Evolutionary conservation across 2,888 invertebrate genomes (phyloP).

Genomic region (Zygothrica quintamaculata): DNA sequence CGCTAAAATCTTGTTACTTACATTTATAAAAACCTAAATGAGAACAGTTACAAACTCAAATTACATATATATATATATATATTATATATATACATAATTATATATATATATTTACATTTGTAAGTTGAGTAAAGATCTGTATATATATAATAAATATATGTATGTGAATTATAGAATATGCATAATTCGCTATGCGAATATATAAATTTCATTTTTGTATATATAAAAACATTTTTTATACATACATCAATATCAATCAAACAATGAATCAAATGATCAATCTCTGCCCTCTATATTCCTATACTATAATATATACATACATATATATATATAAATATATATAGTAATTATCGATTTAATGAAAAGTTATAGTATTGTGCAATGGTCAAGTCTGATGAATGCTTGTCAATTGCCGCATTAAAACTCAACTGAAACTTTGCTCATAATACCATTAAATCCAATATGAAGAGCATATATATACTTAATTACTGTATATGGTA

Average conservation of each 20-base stretch:
- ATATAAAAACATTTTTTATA: conserved; percentile 1
- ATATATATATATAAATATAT: conserved; percentile 24
- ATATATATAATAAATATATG: conserved; percentile 36
- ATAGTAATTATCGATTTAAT: conserved; percentile 12
- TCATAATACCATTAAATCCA: conserved; percentile 63
- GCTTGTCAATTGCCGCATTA: conserved; percentile 59
- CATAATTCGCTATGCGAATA: conserved; percentile 39
- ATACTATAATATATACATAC: background rate
- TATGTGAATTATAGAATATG: conserved; percentile 23
- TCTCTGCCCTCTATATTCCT: background rate
- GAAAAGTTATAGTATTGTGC: conserved; percentile 48
- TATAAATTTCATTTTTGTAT: conserved; percentile 30
- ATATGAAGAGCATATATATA: conserved; percentile 34
- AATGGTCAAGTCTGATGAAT: conserved; percentile 52
- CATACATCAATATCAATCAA: background rate
- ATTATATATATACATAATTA: conserved; percentile 23
- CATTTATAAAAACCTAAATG: conserved; percentile 62
- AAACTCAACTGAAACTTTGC: conserved; percentile 62
- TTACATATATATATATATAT: conserved; percentile 5
- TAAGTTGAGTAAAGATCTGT: too few species aligned
- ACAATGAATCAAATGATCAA: too few species aligned
- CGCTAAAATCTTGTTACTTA: conserved; percentile 73
- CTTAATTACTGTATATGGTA: conserved; percentile 2
- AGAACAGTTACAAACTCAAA: conserved; percentile 21
- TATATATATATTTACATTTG: too few species aligned